Base-by-base conservation (phyloP, 2,113 vertebrate genomes). In the Marmota flaviventris region DNA sequence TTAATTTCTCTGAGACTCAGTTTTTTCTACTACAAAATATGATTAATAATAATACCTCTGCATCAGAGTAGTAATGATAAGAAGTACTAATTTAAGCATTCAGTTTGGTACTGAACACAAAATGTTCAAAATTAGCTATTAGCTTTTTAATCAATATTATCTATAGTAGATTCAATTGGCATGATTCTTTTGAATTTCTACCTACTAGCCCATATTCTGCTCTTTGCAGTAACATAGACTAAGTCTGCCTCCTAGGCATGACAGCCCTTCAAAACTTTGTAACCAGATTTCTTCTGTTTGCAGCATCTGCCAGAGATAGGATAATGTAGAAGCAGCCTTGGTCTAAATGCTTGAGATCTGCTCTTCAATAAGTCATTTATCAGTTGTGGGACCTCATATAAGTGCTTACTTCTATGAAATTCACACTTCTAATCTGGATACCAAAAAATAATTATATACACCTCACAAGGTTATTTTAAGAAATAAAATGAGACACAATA, bases 391-490 rank as follows among this genome's bases (percentile, higher is more conserved):
- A 3, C n/a, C 51, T 90, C 39, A 81, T 58, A 61, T 1, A 73
- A 84, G 13, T 48, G 29, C 29, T 82, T 48, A 69, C 24, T 34
- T 83, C 84, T 92, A 78, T 48, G 69, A 96, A 95, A 94, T 88
- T 96, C 42, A 65, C 34, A 73, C 90, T 85, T 92, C 81, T 95
- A 65, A 72, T 72, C 42, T 84, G 29, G 5, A 14, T 83, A 16
- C 51, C 29, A 0, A 91, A 45, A 93, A 94, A 86, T 75, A 91
- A 51, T 75, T 83, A 37, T 24, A 87, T n/a, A 77, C 0, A 8
- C 22, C 22, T 91, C 42, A 75, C 39, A 84, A 76, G 6, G 11
- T 39, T 67, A 82, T 85, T 34, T 0, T 72, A 89, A 91, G 75
- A 76, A 65, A 14, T 51, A 69, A 67, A 93, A 42, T 76, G 48